Evolutionary conservation across 2,888 invertebrate genomes (phyloP).

Genomic region (Stomorhina lunata): DNA sequence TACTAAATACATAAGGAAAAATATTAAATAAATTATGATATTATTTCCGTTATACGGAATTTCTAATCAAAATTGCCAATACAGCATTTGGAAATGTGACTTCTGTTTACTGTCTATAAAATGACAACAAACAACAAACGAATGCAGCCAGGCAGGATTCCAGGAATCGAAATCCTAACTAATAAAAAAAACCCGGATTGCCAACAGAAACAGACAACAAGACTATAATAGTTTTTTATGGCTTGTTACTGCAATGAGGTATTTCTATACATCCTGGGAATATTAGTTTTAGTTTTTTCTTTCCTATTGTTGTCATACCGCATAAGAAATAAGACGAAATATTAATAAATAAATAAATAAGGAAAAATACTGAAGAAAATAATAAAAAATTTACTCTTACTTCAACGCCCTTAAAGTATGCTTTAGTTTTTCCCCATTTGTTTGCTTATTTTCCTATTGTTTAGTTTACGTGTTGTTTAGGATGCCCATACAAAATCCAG

Average conservation of each 20-base stretch:
- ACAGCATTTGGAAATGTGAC: slow-evolving; percentile 42
- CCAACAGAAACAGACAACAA: slow-evolving; percentile 28
- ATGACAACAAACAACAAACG: slow-evolving; percentile 45
- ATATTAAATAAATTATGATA: slow-evolving; percentile 63
- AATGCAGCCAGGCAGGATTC: too few species aligned
- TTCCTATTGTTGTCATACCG: neutral
- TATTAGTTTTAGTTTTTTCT: slow-evolving; percentile 10
- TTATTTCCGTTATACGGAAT: slow-evolving; percentile 45
- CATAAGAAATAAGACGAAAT: slow-evolving; percentile 8
- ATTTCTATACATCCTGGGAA: slow-evolving; percentile 31
- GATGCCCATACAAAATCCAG: neutral
- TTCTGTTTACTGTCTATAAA: slow-evolving; percentile 51
- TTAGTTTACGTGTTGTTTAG: slow-evolving; percentile 45
- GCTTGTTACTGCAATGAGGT: slow-evolving; percentile 29
- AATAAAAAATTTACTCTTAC: slow-evolving; percentile 5
- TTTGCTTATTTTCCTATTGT: slow-evolving; percentile 8
- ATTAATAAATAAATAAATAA: slow-evolving; percentile 31
- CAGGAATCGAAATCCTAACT: too few species aligned
- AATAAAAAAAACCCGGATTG: slow-evolving; percentile 30
- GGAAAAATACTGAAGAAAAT: neutral
- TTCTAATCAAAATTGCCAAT: slow-evolving; percentile 60
- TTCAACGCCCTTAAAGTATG: slow-evolving; percentile 51
- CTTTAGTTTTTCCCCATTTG: neutral
- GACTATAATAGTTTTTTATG: slow-evolving; percentile 28
- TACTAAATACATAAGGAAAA: slow-evolving; percentile 23